These are phyloP conservation scores for Gymnoscopelus braueri DNA, from an alignment of 2,797 vertebrate genomes.

Conservation along the genomic window DNA sequence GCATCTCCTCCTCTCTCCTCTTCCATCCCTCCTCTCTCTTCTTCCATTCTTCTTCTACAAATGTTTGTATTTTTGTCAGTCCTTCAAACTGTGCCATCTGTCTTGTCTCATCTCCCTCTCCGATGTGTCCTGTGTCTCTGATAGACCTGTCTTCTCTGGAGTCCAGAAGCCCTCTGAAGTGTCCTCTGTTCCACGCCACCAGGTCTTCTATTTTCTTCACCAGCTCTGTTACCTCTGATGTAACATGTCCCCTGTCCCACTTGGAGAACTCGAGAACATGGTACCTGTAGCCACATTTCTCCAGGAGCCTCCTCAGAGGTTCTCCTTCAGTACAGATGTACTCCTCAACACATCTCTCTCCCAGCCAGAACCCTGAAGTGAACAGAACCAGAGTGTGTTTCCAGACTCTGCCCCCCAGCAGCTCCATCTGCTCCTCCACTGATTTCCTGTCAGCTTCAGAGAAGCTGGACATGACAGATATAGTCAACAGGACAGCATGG, in stretches of 20 bases:
- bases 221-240: too few relatives aligned
- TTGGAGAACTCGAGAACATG: too few relatives aligned
- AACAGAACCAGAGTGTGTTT: constrained; percentile 3
- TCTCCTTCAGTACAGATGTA: background rate
- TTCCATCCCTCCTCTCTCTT: background rate
- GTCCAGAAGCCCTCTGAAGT: background rate
- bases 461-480: background rate
- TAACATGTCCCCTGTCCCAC: too few relatives aligned
- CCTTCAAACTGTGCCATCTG: background rate
- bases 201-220: too few relatives aligned
- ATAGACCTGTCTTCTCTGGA: background rate
- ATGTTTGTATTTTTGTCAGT: too few relatives aligned
- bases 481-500: background rate
- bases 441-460: background rate
- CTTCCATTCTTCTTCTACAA: background rate
- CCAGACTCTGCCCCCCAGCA: constrained; percentile 5
- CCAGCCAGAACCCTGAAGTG: constrained; percentile 1
- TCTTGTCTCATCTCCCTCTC: background rate
- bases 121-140: background rate
- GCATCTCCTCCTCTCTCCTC: background rate
- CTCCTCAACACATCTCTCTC: background rate
- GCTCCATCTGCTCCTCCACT: background rate
- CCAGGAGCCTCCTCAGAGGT: too few relatives aligned
- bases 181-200: background rate
- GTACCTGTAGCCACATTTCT: too few relatives aligned